These are phyloP conservation scores for Caenorhabditis virilis DNA, from an alignment of 2,888 invertebrate species.

Conservation along the genomic window DNA sequence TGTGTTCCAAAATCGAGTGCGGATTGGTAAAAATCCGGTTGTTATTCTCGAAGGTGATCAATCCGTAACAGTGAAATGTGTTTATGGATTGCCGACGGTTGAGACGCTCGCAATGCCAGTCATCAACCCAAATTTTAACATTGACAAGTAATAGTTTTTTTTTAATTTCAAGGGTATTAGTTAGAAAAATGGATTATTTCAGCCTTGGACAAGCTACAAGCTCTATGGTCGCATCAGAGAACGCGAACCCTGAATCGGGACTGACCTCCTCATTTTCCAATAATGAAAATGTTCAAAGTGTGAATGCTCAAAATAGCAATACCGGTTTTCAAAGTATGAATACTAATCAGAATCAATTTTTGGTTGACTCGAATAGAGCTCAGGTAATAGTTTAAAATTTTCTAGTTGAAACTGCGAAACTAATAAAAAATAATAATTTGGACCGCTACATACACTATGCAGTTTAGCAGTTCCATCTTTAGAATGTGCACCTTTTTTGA, in stretches of 20 bases:
- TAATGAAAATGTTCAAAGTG: background rate
- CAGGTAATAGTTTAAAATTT: too few relatives aligned
- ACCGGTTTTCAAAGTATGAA: too few relatives aligned
- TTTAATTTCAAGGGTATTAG: background rate
- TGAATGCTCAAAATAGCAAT: background rate
- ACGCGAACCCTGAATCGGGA: background rate
- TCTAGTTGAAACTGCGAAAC: too few relatives aligned
- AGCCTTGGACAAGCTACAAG: background rate
- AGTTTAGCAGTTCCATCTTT: too few relatives aligned
- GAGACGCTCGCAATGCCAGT: slow-evolving; percentile 56
- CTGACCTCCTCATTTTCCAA: slow-evolving; percentile 1
- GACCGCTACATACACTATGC: too few relatives aligned
- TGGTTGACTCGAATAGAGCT: too few relatives aligned
- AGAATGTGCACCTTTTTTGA: too few relatives aligned
- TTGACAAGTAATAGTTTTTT: slow-evolving; percentile 56
- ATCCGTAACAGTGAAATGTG: slow-evolving; percentile 54
- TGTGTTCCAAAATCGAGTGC: slow-evolving; percentile 66
- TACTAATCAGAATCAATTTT: too few relatives aligned
- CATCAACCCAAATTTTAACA: slow-evolving; percentile 59
- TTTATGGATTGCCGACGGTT: slow-evolving; percentile 62
- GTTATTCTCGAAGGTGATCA: slow-evolving; percentile 64
- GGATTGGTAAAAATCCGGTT: slow-evolving; percentile 65
- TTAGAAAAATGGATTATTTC: background rate
- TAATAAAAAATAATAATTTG: too few relatives aligned
- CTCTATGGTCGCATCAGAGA: background rate